phyloP scores from a whole-genome alignment of 2,888 invertebrate species.

The Athripsodes cinereus region DNA sequence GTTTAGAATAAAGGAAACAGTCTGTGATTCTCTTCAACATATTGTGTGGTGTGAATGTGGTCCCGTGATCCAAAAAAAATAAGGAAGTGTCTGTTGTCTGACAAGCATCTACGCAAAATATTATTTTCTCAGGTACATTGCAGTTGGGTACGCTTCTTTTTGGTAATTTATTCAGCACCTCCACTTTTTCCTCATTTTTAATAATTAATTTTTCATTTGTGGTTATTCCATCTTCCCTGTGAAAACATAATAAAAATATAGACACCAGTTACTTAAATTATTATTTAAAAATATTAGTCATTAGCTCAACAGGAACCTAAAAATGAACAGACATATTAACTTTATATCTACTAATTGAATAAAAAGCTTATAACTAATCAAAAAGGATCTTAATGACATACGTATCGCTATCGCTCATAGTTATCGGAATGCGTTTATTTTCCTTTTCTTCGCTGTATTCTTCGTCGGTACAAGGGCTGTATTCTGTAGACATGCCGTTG shows the following conservation, averaged over 20 bases:
- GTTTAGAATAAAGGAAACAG: slow-evolving; percentile 58
- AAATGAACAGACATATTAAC: background rate
- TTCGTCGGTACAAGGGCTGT: slow-evolving; percentile 15
- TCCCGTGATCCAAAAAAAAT: slow-evolving; percentile 50
- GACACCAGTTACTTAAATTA: no score
- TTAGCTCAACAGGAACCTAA: no score
- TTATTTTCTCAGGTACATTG: slow-evolving; percentile 57
- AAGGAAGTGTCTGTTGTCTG: slow-evolving; percentile 50
- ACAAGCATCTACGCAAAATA: slow-evolving; percentile 58
- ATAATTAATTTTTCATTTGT: slow-evolving; percentile 5
- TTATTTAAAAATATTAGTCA: no score
- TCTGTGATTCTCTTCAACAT: slow-evolving; percentile 59
- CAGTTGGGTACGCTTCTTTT: slow-evolving; percentile 45
- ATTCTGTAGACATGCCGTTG: slow-evolving; percentile 14
- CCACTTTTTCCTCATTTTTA: slow-evolving; percentile 12
- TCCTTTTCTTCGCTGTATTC: slow-evolving; percentile 9
- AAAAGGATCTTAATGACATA: background rate
- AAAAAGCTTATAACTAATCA: background rate
- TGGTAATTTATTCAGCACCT: slow-evolving; percentile 29
- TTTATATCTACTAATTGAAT: background rate
- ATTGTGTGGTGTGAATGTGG: slow-evolving; percentile 49
- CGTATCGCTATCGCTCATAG: slow-evolving; percentile 18
- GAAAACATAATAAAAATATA: background rate
- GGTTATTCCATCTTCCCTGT: slow-evolving; percentile 13
- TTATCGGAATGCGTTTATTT: background rate